Base-by-base conservation (phyloP, 2,888 invertebrate genomes). In the Lasius fuliginosus region DNA sequence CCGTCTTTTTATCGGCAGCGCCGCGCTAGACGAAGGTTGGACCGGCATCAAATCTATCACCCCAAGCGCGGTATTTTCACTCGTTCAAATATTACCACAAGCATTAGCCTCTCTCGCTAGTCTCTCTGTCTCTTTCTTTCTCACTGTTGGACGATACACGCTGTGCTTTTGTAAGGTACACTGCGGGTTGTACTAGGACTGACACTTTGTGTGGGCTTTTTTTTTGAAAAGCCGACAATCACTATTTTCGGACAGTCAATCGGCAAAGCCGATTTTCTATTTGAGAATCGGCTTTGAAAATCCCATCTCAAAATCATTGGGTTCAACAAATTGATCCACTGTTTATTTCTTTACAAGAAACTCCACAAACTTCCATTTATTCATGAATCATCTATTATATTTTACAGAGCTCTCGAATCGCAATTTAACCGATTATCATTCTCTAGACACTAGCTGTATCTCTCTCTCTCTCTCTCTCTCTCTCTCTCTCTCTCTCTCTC, bases 51-150 rank as follows among this genome's bases (percentile, higher is more conserved):
- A 75, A 64, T 86, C 75, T 85, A 84, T 86, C 84, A 69, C 56
- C 49, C 49, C 75, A 67, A n/a, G 56, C 68, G 49, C 82, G 60
- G 11, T 33, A 23, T 81, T 73, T 90, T 86, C 88, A 68, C 84
- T 86, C 88, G 85, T 90, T 77, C 87, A 91, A 90, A 90, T 90
- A 91, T 90, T 91, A 74, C 83, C 64, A 30, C 81, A 84, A 90
- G 81, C 46, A 18, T 82, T 81, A 62, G 46, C 62, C 69, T 30
- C 60, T 62, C 56, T 40, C 56, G 42, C 46, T 33, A 15, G 4
- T 42, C 42, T 12, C 33, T 18, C 15, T 49, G 18, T 6, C 11
- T 15, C 27, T n/a, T 46, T 46, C 12, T 18, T 74, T 36, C 12
- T 74, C 49, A 53, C 12, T 60, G 46, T 5, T 33, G 23, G 4